Conservation (phyloP, 92 coral and sea anemone species). For the Palythoa heliodiscus region DNA sequence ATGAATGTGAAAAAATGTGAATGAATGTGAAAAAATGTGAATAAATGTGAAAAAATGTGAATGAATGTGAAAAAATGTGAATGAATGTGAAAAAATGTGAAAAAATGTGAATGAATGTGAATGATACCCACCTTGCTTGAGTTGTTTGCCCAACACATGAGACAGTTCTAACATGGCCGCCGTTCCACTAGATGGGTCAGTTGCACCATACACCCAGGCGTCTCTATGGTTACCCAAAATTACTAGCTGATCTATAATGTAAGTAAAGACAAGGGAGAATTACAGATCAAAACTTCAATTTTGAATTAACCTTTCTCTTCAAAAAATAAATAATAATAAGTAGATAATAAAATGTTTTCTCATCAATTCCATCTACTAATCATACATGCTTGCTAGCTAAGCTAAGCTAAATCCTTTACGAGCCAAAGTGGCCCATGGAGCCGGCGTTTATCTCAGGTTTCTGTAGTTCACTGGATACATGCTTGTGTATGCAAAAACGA, state of each 20-base stretch:
- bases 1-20: not conserved
- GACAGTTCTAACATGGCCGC: slow-evolving; percentile 87
- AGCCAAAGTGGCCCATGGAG: no score
- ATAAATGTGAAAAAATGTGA: not conserved
- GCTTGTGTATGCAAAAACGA: no score
- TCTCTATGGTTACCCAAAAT: slow-evolving; percentile 85
- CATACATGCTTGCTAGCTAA: no score
- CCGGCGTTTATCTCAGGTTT: no score
- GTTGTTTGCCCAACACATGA: slow-evolving; percentile 66
- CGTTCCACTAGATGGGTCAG: slow-evolving; percentile 88
- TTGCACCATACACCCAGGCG: slow-evolving; percentile 88
- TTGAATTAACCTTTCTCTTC: not conserved
- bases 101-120: not conserved
- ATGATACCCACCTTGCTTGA: slow-evolving; percentile 54
- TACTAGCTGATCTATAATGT: slow-evolving; percentile 67
- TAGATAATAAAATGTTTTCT: no score
- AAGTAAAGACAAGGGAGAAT: not conserved
- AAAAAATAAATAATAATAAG: not conserved
- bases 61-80: not conserved
- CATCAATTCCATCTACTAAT: no score
- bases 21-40: not conserved
- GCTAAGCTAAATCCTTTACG: no score
- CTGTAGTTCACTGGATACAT: no score
- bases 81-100: not conserved
- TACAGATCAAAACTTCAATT: not conserved